Evolutionary conservation across 2,888 invertebrate species (phyloP), one percentile per base, ranked within the genome.

Genomic region (Plagodis pulveraria): DNA sequence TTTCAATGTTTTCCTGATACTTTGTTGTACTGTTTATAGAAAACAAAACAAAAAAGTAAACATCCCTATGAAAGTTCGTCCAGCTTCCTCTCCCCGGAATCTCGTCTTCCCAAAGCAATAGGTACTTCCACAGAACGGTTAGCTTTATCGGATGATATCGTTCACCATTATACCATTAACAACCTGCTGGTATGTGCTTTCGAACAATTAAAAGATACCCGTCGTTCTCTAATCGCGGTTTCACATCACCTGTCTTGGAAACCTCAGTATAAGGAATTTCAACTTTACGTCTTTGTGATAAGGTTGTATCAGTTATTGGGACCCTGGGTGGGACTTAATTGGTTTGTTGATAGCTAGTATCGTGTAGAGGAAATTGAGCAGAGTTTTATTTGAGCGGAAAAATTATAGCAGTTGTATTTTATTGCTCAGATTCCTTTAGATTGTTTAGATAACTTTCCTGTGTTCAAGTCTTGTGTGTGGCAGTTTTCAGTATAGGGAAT

Each of bases 191-290:
- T 73, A 86, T 83, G 80, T 83, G 83, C 89, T 89, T 87, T 89
- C 89, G 81, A 86, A 86, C 87, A 87, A 89, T 89, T 89, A 89
- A 81, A 76, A 73, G 75, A 76, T 78, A 71, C 70, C 70, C 56
- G 73, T 72, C 72, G 70, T 69, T 77, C 77, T 83, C 81, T 80
- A 80, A 74, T 74, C 72, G 69, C 66, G 74, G 76, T 80, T 81
- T 80, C 81, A 74, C 77, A 76, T 75, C 62, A 66, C 63, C 58
- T 56, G 55, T 41, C 56, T 62, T 66, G 66, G 36, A 22, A n/a
- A 33, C 65, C 63, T 62, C 45, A 38, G 49, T 42, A 42, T 51
- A 54, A 46, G 49, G 44, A 67, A 64, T 65, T 66, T 70, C 44
- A 56, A 52, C 64, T 65, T 56, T 68, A 62, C 53, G 8, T 54